These are phyloP conservation scores for Paramisgurnus dabryanus DNA, from an alignment of 2,113 vertebrate species.

Conservation along the genomic window DNA sequence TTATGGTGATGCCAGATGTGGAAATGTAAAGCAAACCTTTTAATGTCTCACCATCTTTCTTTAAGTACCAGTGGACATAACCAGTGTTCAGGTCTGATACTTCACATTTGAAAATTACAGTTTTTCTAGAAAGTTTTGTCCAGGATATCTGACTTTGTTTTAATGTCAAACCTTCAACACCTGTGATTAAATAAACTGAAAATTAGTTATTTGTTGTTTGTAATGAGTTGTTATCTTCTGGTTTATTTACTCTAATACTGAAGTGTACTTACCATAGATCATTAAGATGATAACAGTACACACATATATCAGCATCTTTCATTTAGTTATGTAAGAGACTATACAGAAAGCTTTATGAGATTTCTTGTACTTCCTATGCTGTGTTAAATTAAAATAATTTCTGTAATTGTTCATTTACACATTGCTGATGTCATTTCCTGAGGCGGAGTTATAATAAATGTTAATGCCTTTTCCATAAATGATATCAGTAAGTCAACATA, in stretches of 20 bases:
- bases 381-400: no score
- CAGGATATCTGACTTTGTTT: not conserved
- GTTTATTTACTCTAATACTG: not conserved
- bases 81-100: not conserved
- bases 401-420: not conserved
- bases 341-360: not conserved
- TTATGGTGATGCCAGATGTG: rapidly evolving
- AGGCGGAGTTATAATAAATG: conserved; percentile 2
- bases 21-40: not conserved
- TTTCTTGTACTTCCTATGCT: not conserved
- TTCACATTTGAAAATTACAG: not conserved
- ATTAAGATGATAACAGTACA: not conserved
- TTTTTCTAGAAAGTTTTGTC: not conserved
- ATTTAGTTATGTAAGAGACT: not conserved
- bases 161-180: conserved; percentile 8
- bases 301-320: not conserved
- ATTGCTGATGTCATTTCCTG: not conserved
- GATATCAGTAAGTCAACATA: no score
- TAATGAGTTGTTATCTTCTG: not conserved
- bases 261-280: conserved; percentile 13
- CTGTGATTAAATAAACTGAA: not conserved
- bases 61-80: not conserved
- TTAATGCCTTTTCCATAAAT: no score
- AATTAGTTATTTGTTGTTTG: not conserved
- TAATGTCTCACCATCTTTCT: not conserved